phyloP scores from a whole-genome alignment of 2,113 vertebrate genomes.

The Brachypteracias leptosomus region DNA sequence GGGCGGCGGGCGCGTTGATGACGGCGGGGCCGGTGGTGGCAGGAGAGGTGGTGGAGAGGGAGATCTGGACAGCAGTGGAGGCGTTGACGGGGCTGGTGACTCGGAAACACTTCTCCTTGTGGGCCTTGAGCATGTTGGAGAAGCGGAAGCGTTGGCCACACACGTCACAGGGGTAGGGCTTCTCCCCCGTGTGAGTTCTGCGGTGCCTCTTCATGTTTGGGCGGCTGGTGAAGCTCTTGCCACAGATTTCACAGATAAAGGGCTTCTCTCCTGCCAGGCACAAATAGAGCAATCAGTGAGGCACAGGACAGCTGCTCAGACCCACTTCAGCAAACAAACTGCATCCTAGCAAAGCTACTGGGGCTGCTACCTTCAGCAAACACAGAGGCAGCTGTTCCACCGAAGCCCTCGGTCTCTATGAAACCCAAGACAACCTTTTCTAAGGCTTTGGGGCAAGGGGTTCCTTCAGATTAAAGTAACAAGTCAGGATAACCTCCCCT shows the following conservation, averaged over 20 bases:
- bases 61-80: slow-evolving; percentile 76
- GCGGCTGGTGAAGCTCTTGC: slow-evolving; percentile 98
- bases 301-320: background rate
- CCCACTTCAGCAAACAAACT: background rate
- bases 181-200: slow-evolving; percentile 95
- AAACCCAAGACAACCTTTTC: background rate
- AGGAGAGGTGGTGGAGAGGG: slow-evolving; percentile 79
- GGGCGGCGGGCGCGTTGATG: slow-evolving; percentile 54
- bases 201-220: slow-evolving; percentile 98
- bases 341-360: background rate
- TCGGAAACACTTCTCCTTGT: slow-evolving; percentile 97
- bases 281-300: background rate
- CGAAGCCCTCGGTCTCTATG: too few relatives aligned
- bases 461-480: background rate
- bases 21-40: slow-evolving; percentile 75
- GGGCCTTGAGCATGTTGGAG: slow-evolving; percentile 99
- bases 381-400: background rate
- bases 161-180: slow-evolving; percentile 95
- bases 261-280: slow-evolving; percentile 91
- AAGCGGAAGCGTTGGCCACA: slow-evolving; percentile 97
- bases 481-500: background rate
- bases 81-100: slow-evolving; percentile 91
- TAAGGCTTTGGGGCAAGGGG: background rate
- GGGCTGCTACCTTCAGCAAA: background rate
- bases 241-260: slow-evolving; percentile 98